phyloP scores from a whole-genome alignment of 1,140 invertebrate species.

The Drosophila ananassae region DNA sequence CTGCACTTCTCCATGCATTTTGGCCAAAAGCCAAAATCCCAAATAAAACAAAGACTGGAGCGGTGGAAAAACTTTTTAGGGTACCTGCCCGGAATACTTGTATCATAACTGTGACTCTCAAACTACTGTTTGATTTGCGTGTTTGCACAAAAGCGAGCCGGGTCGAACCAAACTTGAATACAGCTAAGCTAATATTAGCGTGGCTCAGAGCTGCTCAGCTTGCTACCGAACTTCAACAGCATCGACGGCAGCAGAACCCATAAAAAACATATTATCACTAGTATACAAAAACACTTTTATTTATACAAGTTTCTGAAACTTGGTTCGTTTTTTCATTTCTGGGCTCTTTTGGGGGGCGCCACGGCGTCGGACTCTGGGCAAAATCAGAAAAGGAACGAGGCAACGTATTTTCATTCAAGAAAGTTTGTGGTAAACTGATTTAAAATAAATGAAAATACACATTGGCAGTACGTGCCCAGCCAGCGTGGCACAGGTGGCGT shows the following conservation, averaged over 20 bases:
- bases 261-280: constrained; percentile 47
- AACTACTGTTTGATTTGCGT: constrained; percentile 69
- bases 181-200: constrained; percentile 75
- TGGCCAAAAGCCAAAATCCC: constrained; percentile 43
- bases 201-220: constrained; percentile 55
- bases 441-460: constrained; percentile 50
- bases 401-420: constrained; percentile 27
- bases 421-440: constrained; percentile 56
- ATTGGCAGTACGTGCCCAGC: constrained; percentile 57
- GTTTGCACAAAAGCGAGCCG: constrained; percentile 63
- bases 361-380: constrained; percentile 11
- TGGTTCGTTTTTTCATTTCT: constrained; percentile 12
- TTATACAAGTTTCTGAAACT: constrained; percentile 46
- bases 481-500: constrained; percentile 47
- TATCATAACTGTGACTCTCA: constrained; percentile 64
- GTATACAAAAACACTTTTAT: constrained; percentile 48
- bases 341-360: constrained; percentile 26
- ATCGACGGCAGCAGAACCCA: constrained; percentile 25
- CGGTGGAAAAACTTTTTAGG: constrained; percentile 4
- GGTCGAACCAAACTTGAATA: constrained; percentile 66
- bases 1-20: constrained; percentile 61
- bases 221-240: constrained; percentile 34
- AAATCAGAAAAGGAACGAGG: constrained; percentile 7
- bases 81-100: constrained; percentile 32
- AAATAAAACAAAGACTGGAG: neutral